These are phyloP conservation scores for Acromyrmex heyeri DNA, from an alignment of 1,140 invertebrate genomes.

Conservation along the genomic window DNA sequence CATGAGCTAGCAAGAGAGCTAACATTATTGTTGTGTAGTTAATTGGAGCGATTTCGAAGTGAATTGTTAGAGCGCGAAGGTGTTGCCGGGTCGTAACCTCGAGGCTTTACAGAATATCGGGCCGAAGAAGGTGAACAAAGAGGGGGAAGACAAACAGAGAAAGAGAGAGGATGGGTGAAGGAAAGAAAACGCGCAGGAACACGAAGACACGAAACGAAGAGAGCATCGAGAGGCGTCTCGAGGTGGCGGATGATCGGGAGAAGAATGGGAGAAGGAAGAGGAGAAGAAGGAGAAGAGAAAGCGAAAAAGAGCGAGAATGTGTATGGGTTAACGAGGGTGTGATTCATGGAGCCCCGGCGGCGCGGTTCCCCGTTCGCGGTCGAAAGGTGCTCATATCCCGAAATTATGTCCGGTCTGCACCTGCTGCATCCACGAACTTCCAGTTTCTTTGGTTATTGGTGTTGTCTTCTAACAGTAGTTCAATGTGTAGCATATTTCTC, in stretches of 20 bases:
- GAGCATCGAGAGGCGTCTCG: conserved; percentile 56
- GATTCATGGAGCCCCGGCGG: conserved; percentile 82
- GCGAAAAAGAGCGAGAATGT: conserved; percentile 48
- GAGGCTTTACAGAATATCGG: conserved; percentile 31
- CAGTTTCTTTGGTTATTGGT: conserved; percentile 46
- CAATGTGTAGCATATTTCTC: neutral
- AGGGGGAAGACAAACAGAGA: conserved; percentile 35
- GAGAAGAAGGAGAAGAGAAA: neutral
- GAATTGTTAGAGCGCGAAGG: conserved; percentile 71
- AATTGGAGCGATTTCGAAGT: conserved; percentile 54
- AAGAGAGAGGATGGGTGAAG: neutral
- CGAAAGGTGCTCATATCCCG: conserved; percentile 80
- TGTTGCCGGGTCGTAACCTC: conserved; percentile 69
- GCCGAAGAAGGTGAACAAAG: neutral
- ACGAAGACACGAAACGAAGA: conserved; percentile 46
- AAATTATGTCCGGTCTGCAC: conserved; percentile 77
- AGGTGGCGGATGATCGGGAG: conserved; percentile 66
- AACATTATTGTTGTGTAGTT: conserved; percentile 43
- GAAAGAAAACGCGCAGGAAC: conserved; percentile 14
- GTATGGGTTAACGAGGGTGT: conserved; percentile 84
- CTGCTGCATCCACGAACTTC: conserved; percentile 69
- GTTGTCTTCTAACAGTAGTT: conserved; percentile 64
- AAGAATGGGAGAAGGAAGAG: conserved; percentile 43
- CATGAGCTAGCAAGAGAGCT: conserved; percentile 9
- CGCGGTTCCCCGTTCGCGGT: conserved; percentile 62